phyloP scores from a whole-genome alignment of 2,113 vertebrate genomes.

The Myiozetetes cayanensis region DNA sequence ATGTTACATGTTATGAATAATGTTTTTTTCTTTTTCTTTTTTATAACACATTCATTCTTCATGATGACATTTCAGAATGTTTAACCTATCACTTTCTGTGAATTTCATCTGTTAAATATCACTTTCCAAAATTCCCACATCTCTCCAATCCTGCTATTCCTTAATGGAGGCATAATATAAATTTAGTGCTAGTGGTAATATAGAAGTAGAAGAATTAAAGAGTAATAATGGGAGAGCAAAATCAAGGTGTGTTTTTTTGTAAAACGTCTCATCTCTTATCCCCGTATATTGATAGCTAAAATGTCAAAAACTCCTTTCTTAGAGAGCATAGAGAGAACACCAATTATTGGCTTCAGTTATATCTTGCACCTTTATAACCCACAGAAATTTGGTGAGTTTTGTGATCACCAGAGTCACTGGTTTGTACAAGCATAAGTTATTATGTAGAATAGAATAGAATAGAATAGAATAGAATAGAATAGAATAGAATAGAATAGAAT shows the following conservation, averaged over 20 bases:
- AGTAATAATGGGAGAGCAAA: not conserved
- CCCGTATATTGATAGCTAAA: not conserved
- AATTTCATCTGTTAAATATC: not conserved
- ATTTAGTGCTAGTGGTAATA: not conserved
- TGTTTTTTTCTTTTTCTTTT: not conserved
- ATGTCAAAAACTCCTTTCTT: not conserved
- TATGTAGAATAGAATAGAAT: not conserved
- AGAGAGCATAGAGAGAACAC: not conserved
- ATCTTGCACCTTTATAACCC: not conserved
- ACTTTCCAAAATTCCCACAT: not conserved
- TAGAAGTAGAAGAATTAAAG: not conserved
- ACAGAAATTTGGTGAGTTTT: not conserved
- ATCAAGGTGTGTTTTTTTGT: not conserved
- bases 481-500: too few species aligned
- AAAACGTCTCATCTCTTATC: not conserved
- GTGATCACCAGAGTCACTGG: not conserved
- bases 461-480: too few species aligned
- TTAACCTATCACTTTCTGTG: not conserved
- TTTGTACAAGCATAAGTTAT: not conserved
- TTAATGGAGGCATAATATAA: not conserved
- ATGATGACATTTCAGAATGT: not conserved
- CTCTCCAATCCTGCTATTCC: not conserved
- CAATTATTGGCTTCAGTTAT: not conserved
- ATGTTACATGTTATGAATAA: not conserved
- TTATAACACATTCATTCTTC: not conserved